phyloP scores from a whole-genome alignment of 1,140 invertebrate species.

The Drosophila aff. region DNA sequence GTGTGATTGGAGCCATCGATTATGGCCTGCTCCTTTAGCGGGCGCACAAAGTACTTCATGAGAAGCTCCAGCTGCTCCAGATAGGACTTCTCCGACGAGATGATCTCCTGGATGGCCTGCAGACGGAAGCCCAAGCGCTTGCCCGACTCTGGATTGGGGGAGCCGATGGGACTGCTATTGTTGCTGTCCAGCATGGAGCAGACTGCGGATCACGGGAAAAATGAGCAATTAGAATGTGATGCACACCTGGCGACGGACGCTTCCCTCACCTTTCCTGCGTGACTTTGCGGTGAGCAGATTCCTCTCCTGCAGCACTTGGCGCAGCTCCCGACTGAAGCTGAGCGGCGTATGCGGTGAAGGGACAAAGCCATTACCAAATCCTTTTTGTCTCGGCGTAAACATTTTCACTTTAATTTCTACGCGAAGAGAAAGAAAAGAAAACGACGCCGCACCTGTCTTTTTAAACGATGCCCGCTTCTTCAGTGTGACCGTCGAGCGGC shows the following conservation, averaged over 20 bases:
- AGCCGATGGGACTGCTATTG: conserved; percentile 70
- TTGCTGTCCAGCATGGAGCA: conserved; percentile 70
- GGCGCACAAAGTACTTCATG: conserved; percentile 89
- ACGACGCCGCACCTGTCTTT: conserved; percentile 71
- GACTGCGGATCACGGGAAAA: conserved; percentile 15
- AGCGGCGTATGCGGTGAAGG: conserved; percentile 84
- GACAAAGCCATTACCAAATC: conserved; percentile 15
- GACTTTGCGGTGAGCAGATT: conserved; percentile 88
- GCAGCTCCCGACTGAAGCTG: conserved; percentile 87
- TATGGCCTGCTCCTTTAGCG: conserved; percentile 87
- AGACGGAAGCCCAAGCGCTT: conserved; percentile 85
- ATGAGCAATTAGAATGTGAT: not conserved
- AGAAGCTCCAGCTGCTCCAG: conserved; percentile 89
- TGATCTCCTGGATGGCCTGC: conserved; percentile 89
- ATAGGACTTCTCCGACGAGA: conserved; percentile 90
- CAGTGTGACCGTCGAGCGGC: not conserved
- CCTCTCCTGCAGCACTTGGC: conserved; percentile 87
- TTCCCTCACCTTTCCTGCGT: conserved; percentile 86
- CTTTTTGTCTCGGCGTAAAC: conserved; percentile 66
- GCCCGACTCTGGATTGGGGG: conserved; percentile 82
- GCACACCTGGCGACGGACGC: conserved; percentile 7
- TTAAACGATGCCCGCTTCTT: conserved; percentile 50
- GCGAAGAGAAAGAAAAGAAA: conserved; percentile 27
- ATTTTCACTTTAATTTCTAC: conserved; percentile 42
- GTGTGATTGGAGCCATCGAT: conserved; percentile 87